Percentiles rank a stretch among this genome's conserved stretches.
These are phyloP conservation scores for Charadrius vociferus DNA, from an alignment of 2,113 vertebrate species.

Conservation along the genomic window DNA sequence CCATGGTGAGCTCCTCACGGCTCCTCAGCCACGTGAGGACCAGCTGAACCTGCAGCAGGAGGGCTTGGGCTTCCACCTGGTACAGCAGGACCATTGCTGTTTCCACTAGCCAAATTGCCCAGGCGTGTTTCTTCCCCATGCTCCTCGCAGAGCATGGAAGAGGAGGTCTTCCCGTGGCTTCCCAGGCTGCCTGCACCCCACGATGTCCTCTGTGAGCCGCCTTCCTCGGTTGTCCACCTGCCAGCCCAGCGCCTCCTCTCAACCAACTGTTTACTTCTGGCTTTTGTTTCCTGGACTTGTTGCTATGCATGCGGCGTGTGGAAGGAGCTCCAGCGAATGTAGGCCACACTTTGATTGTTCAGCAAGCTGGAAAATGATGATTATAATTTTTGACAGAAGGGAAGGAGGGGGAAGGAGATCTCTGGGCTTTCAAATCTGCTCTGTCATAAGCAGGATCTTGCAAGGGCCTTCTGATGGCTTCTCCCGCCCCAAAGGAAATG, in stretches of 20 bases:
- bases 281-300: constrained; percentile 68
- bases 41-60: neutral
- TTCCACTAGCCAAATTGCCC: neutral
- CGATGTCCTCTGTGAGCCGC: accelerated
- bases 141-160: neutral
- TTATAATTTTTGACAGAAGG: constrained; percentile 73
- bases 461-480: constrained; percentile 30
- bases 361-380: constrained; percentile 74
- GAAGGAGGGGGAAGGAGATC: constrained; percentile 55
- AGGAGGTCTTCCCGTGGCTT: neutral
- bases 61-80: neutral
- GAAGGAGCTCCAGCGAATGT: constrained; percentile 68
- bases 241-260: neutral
- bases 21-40: neutral
- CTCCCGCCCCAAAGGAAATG: constrained; percentile 41
- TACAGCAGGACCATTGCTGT: neutral
- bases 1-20: neutral
- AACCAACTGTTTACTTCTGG: constrained; percentile 34
- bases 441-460: constrained; percentile 66
- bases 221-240: neutral
- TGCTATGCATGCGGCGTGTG: constrained; percentile 70
- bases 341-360: constrained; percentile 76
- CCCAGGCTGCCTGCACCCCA: neutral
- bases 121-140: neutral
- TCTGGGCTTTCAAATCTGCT: constrained; percentile 65